These are phyloP conservation scores for Galaxea fascicularis DNA, from an alignment of 92 coral and sea anemone genomes.

Conservation along the genomic window DNA sequence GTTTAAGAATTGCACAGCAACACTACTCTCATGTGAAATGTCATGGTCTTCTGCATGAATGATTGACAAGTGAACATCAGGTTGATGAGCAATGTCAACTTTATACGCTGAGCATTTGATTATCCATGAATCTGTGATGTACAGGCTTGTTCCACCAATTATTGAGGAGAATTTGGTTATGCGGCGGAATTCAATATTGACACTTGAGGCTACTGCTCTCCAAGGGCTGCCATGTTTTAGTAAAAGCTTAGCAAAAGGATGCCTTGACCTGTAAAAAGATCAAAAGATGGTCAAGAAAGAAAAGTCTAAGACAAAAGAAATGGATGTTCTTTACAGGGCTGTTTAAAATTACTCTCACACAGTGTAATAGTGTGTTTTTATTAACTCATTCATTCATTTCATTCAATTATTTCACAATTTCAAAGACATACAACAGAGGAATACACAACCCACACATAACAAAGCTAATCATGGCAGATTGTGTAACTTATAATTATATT, in stretches of 20 bases:
- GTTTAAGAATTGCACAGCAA: constrained; percentile 90
- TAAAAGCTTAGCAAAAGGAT: constrained; percentile 85
- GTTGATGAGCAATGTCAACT: constrained; percentile 93
- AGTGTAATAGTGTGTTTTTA: no score
- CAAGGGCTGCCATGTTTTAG: constrained; percentile 94
- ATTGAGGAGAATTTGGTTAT: constrained; percentile 89
- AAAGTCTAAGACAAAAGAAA: background rate
- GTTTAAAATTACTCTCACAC: no score
- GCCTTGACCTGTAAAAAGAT: constrained; percentile 73
- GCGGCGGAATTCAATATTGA: constrained; percentile 94
- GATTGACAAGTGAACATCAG: constrained; percentile 93
- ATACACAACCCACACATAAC: no score
- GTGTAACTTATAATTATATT: no score
- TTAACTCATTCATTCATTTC: background rate
- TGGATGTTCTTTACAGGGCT: no score
- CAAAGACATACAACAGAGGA: no score
- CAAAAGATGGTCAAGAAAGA: background rate
- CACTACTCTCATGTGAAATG: constrained; percentile 88
- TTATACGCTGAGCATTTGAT: constrained; percentile 88
- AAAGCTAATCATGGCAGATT: no score
- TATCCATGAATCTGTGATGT: constrained; percentile 98
- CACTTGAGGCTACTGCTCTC: constrained; percentile 94
- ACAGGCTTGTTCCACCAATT: constrained; percentile 96
- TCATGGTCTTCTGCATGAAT: constrained; percentile 92
- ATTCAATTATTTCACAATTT: background rate